Base-by-base conservation (phyloP, 2,797 vertebrate species). In the Urocyon cinereoargenteus region DNA sequence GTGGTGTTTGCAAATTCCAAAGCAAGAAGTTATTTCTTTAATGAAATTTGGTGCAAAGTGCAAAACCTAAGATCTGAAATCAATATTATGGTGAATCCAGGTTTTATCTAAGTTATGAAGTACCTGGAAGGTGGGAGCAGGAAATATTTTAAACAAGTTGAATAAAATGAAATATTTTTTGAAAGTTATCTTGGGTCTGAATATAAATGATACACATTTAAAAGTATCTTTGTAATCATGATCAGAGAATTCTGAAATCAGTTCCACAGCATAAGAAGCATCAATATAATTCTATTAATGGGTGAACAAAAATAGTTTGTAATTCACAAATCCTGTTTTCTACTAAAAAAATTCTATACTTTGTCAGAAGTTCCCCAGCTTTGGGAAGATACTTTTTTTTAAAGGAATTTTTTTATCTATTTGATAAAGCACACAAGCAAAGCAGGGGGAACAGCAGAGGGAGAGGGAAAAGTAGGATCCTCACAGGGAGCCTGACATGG, bases 51-150 rank as follows among this genome's bases (percentile, higher is more conserved):
- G 88, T 91, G 62, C 64, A 90, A 34, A 53, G 14, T 55, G 3
- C 45, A 91, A 81, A 95, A 81, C 34, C 13, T 92, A 34, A 91
- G 89, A 73, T 40, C 36, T n/a, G 61, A 94, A 96, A 84, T 92
- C 36, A 68, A 51, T 78, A 64, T 49, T 78, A 64, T 49, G 26
- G 0, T 51, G 36, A 90, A 57, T 82, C 36, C 24, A 77, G 22
- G 83, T 89, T 79, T 95, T 53, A 93, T 88, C 34, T 72, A 73
- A 64, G 6, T 61, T 86, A 72, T 26, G 49, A 90, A 96, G 51
- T 22, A 51, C 12, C 36, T 66, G 0, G 68, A 62, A 45, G 26
- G 22, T 36, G 5, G 24, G 45, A 77, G 22, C 45, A 78, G 51
- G 28, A 34, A 34, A 75, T 82, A 53, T 81, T 86, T n/a, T 88